Base-by-base conservation (phyloP, 2,113 vertebrate genomes). In the Mastomys coucha region DNA sequence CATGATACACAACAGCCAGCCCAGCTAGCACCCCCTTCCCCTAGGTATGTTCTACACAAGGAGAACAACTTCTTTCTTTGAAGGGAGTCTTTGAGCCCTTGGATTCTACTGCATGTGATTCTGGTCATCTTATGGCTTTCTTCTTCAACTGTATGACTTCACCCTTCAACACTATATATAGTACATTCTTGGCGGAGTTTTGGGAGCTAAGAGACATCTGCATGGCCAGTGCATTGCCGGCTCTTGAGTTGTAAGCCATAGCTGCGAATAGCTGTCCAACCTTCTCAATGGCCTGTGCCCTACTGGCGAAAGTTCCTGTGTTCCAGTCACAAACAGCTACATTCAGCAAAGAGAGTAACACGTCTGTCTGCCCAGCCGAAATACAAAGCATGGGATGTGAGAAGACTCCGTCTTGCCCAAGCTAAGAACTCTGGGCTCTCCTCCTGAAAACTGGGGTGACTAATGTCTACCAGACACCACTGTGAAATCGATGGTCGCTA, bases 151-250 rank as follows among this genome's bases (percentile, higher is more conserved):
- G 3, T 26, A 13, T 5, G 2, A 60, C 63, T 63, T 17, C 17
- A 45, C 36, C 58, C 60, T 67, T 56, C 24, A 65, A 2, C 10
- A 26, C 42, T 8, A 45, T 45, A 53, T 8, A 45, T 45, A 53
- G 36, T 10, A 31, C 0, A 5, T 28, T 3, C 4, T 4, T 78
- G 13, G 13, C 22, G 65, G 6, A 26, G 65, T 9, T 0, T 0
- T 0, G 51, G 82, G 84, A 49, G 36, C 69, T 12, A 4, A 85
- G 69, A 49, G 70, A 16, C 75, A 56, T 82, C 45, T 70, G 42
- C 58, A 24, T 42, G 36, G 53, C 45, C 39, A 22, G 49, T 60
- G 8, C 0, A 0, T 14, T 11, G 36, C 65, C 69, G 63, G 26
- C 73, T 78, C 16, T 2, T 11, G 7, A 17, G 75, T 22, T 53